These are phyloP conservation scores for Diloba caeruleocephala DNA, from an alignment of 2,888 invertebrate genomes.

Conservation along the genomic window DNA sequence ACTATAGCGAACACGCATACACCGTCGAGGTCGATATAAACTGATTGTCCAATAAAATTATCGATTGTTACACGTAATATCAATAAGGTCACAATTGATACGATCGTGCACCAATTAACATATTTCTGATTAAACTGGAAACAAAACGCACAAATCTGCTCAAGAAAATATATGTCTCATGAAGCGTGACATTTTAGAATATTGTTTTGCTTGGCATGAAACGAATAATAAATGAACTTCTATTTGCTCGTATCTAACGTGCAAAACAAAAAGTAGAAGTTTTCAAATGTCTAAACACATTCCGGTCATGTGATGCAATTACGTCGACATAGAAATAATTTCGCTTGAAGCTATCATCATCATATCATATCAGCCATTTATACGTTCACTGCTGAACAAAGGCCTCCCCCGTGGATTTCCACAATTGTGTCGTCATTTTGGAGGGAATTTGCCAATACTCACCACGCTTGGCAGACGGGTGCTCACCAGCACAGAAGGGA, in stretches of 20 bases:
- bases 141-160: not conserved
- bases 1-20: constrained; percentile 35
- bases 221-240: not conserved
- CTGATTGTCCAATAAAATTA: constrained; percentile 38
- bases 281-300: constrained; percentile 35
- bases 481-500: too few species aligned
- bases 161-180: not conserved
- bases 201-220: not conserved
- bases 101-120: constrained; percentile 13
- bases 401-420: too few species aligned
- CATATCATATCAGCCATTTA: too few species aligned
- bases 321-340: constrained; percentile 48
- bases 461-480: too few species aligned
- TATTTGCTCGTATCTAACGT: not conserved
- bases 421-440: too few species aligned
- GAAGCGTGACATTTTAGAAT: not conserved
- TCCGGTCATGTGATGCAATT: constrained; percentile 41
- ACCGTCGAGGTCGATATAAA: constrained; percentile 37
- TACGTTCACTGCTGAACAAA: too few species aligned
- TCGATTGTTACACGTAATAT: constrained; percentile 44
- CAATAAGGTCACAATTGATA: constrained; percentile 38
- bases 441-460: too few species aligned
- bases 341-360: too few species aligned
- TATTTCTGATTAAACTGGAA: not conserved
- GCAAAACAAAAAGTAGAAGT: constrained; percentile 14